Evolutionary conservation across 2,888 invertebrate species (phyloP).

Genomic region (Amphimallon solstitiale): DNA sequence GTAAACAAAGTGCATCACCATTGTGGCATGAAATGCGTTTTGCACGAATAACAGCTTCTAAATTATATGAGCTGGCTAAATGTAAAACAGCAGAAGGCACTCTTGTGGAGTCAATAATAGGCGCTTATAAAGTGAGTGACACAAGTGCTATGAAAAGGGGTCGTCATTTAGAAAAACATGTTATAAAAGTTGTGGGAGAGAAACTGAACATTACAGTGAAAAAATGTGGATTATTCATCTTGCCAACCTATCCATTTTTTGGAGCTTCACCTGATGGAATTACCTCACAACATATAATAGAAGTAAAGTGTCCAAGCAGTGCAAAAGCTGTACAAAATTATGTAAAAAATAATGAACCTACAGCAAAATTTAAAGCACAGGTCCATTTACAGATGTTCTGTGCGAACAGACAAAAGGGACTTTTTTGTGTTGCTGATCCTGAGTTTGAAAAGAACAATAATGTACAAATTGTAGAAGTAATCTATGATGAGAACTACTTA

Average conservation of each 20-base stretch:
- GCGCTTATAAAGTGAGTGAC: conserved; percentile 41
- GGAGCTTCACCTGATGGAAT: conserved; percentile 49
- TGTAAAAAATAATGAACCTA: conserved; percentile 38
- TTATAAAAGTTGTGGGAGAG: conserved; percentile 40
- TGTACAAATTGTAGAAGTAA: neutral
- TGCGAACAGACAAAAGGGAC: conserved; percentile 29
- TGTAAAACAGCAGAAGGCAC: conserved; percentile 47
- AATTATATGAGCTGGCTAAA: conserved; percentile 37
- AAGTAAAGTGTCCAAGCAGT: conserved; percentile 49
- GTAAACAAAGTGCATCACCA: too few species aligned
- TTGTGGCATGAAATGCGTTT: conserved; percentile 47
- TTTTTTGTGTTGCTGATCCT: conserved; percentile 45
- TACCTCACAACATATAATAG: conserved; percentile 38
- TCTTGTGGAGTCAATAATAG: conserved; percentile 45
- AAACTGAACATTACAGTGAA: conserved; percentile 38
- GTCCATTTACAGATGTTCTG: conserved; percentile 44
- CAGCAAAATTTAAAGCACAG: conserved; percentile 40
- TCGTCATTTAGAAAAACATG: conserved; percentile 43
- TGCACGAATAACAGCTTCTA: conserved; percentile 46
- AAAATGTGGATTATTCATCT: neutral
- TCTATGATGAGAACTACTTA: neutral
- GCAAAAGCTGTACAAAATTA: conserved; percentile 41
- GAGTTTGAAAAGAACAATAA: conserved; percentile 36
- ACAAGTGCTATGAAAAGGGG: conserved; percentile 47
- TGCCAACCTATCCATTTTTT: conserved; percentile 4